These are phyloP conservation scores for Crioceris asparagi DNA, from an alignment of 2,888 invertebrate species.

Conservation along the genomic window DNA sequence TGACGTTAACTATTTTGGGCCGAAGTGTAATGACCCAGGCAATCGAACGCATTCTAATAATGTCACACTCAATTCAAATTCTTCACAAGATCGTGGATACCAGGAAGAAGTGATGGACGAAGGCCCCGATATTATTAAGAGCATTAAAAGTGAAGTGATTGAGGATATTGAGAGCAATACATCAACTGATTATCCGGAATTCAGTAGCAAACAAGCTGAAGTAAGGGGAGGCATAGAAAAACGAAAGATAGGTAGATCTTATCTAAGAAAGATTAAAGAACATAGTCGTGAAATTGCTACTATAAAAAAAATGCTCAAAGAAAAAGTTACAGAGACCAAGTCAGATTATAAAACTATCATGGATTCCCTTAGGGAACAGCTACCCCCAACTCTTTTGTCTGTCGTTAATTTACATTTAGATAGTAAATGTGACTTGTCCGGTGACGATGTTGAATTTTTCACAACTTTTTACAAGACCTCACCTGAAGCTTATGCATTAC, in stretches of 20 bases:
- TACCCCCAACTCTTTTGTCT: slow-evolving; percentile 29
- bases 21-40: too few species aligned
- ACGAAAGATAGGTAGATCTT: slow-evolving; percentile 18
- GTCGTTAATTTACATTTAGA: slow-evolving; percentile 28
- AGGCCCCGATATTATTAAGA: too few species aligned
- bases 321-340: slow-evolving; percentile 17
- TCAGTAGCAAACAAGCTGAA: too few species aligned
- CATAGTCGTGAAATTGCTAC: slow-evolving; percentile 32
- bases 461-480: slow-evolving; percentile 29
- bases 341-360: slow-evolving; percentile 23
- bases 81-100: too few species aligned
- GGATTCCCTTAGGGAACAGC: slow-evolving; percentile 23
- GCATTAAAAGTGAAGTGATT: too few species aligned
- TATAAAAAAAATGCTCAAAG: slow-evolving; percentile 28
- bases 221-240: too few species aligned
- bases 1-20: too few species aligned
- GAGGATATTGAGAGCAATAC: too few species aligned
- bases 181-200: too few species aligned
- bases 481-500: slow-evolving; percentile 29
- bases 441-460: slow-evolving; percentile 31
- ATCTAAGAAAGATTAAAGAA: slow-evolving; percentile 29
- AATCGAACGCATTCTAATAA: not conserved
- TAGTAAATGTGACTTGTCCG: slow-evolving; percentile 25
- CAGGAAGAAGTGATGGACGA: too few species aligned
- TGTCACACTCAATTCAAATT: not conserved